phyloP scores from a whole-genome alignment of 2,797 vertebrate species.

The Nannoperca obscura region DNA sequence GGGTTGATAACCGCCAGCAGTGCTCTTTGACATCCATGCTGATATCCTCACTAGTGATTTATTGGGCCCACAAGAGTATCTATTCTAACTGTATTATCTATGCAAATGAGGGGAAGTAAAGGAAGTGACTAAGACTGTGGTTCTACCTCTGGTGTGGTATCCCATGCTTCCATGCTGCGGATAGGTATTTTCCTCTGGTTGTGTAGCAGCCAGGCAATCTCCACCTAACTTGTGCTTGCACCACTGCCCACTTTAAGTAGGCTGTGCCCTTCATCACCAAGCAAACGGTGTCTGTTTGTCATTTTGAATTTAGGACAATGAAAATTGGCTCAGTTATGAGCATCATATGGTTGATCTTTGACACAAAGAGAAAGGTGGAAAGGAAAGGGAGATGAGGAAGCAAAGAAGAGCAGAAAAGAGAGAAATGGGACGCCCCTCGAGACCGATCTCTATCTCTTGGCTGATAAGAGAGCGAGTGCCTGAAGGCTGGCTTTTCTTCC shows the following conservation, averaged over 20 bases:
- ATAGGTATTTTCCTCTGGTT: slow-evolving; percentile 54
- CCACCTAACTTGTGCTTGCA: slow-evolving; percentile 35
- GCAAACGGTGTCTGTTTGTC: slow-evolving; percentile 27
- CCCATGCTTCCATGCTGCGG: slow-evolving; percentile 18
- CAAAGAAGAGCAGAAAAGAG: slow-evolving; percentile 50
- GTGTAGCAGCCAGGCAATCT: slow-evolving; percentile 54
- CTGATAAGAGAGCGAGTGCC: slow-evolving; percentile 76
- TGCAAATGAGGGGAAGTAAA: slow-evolving; percentile 67
- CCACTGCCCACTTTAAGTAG: slow-evolving; percentile 14
- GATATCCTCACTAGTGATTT: slow-evolving; percentile 49
- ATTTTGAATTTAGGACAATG: slow-evolving; percentile 35
- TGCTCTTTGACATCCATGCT: slow-evolving; percentile 50
- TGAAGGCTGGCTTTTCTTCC: slow-evolving; percentile 74
- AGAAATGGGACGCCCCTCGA: slow-evolving; percentile 67
- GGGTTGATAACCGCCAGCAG: slow-evolving; percentile 45
- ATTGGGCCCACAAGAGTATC: slow-evolving; percentile 44
- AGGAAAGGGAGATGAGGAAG: slow-evolving; percentile 43
- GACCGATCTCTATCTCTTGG: slow-evolving; percentile 72
- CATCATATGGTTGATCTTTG: slow-evolving; percentile 33
- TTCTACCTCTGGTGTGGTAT: slow-evolving; percentile 31
- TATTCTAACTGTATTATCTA: slow-evolving; percentile 64
- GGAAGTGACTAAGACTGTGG: slow-evolving; percentile 46
- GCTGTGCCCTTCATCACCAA: slow-evolving; percentile 26
- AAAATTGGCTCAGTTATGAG: slow-evolving; percentile 30
- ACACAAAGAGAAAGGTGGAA: slow-evolving; percentile 47